Conservation (phyloP, 2,113 vertebrate genomes). For the Thamnophis sirtalis region DNA sequence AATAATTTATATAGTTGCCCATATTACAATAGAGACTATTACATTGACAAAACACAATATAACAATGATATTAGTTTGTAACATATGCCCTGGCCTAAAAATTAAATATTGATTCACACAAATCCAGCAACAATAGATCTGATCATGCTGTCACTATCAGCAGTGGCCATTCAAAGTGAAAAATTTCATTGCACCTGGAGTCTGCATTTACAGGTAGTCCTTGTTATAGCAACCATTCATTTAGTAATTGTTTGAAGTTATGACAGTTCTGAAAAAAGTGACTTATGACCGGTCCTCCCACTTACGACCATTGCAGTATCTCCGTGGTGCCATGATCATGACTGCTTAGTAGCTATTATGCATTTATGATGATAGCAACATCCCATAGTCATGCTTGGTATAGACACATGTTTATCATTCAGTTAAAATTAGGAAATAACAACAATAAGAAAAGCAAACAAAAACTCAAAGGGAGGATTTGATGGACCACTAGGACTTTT, state of each 20-base stretch:
- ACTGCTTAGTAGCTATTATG: neutral
- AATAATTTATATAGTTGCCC: neutral
- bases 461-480: neutral
- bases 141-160: neutral
- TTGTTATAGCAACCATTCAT: neutral
- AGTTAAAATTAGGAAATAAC: neutral
- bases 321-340: neutral
- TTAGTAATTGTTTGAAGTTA: neutral
- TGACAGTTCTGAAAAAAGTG: neutral
- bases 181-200: neutral
- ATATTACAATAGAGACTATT: neutral
- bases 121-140: neutral
- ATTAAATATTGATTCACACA: neutral
- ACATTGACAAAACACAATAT: neutral
- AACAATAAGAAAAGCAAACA: neutral
- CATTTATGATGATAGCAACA: neutral
- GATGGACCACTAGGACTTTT: neutral
- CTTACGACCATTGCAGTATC: neutral
- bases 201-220: neutral
- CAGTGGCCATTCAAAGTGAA: neutral
- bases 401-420: neutral
- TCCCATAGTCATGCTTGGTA: neutral
- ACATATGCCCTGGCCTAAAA: neutral
- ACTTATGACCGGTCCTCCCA: neutral
- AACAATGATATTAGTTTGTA: neutral